Base-by-base conservation (phyloP, 2,888 invertebrate species). In the Tachina fera region DNA sequence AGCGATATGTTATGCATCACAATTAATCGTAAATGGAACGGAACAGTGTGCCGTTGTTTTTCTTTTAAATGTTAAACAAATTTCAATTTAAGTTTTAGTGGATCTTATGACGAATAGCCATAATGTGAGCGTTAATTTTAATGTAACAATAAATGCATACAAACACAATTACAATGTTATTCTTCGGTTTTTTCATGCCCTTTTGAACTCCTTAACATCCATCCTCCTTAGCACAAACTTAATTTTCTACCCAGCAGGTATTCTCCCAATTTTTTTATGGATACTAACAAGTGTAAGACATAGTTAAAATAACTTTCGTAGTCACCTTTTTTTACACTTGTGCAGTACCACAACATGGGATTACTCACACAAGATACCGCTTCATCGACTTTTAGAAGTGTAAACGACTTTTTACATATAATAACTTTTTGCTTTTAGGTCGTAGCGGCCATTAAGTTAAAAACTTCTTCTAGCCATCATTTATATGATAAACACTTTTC, bases 401-500 rank as follows among this genome's bases (percentile, higher is more conserved):
- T 49, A 56, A 31, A 19, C 45, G 3, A 70, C n/a, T 67, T 47
- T 60, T 65, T 63, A n/a, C 31, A n/a, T 22, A n/a, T 68, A 13
- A 65, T 43, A 47, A 47, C 67, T 45, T 16, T 19, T 58, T 43
- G 16, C n/a, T 60, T 72, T 16, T 68, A 74, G 70, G 68, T 45
- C 45, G n/a, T 77, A 31, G 9, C 13, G 56, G 45, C 53, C 13
- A 63, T 61, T 61, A 51, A 14, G 11, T 70, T 56, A 19, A 14
- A 14, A 31, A 16, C 11, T 31, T 47, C 31, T 63, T 47, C 22
- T 65, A 13, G 41, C 9, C 22, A 67, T 53, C 47, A 60, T 76
- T 31, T 56, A 9, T 68, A 71, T 84, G 71, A 84, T 68, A 84
- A 81, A 84, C 77, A 70, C 63, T 81, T 81, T 81, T 81, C 77